These are phyloP conservation scores for Podabrus alpinus DNA, from an alignment of 2,888 invertebrate species.

Conservation along the genomic window DNA sequence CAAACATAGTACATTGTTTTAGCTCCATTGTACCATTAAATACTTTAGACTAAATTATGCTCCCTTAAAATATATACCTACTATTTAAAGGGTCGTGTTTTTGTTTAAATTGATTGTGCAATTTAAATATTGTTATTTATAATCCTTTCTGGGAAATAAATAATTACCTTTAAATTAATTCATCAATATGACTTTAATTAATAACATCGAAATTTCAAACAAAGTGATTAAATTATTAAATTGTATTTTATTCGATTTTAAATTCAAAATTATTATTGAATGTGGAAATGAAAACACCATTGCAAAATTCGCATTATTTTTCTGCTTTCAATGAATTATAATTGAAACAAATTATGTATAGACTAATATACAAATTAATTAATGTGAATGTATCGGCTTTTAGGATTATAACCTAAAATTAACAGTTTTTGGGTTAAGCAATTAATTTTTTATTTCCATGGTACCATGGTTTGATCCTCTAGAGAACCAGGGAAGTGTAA, in stretches of 20 bases:
- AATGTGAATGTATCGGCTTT: no score
- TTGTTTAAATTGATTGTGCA: background rate
- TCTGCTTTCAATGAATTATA: background rate
- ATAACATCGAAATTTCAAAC: background rate
- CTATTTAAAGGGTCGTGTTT: background rate
- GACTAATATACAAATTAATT: no score
- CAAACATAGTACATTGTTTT: slow-evolving; percentile 17
- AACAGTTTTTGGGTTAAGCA: no score
- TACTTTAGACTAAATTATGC: slow-evolving; percentile 17
- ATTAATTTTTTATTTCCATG: no score
- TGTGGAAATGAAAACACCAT: background rate
- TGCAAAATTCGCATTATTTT: no score
- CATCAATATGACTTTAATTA: background rate
- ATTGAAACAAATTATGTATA: no score
- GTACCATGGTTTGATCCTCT: no score
- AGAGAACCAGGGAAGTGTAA: no score
- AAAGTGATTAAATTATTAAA: background rate
- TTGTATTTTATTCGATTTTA: background rate
- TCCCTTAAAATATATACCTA: slow-evolving; percentile 3
- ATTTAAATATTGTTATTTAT: background rate
- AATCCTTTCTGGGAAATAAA: background rate
- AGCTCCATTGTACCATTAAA: slow-evolving; percentile 7
- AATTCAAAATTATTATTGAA: background rate
- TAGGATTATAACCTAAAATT: no score
- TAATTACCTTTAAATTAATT: background rate